Conservation (phyloP, 2,797 vertebrate genomes). For the Crenuchus spilurus region DNA sequence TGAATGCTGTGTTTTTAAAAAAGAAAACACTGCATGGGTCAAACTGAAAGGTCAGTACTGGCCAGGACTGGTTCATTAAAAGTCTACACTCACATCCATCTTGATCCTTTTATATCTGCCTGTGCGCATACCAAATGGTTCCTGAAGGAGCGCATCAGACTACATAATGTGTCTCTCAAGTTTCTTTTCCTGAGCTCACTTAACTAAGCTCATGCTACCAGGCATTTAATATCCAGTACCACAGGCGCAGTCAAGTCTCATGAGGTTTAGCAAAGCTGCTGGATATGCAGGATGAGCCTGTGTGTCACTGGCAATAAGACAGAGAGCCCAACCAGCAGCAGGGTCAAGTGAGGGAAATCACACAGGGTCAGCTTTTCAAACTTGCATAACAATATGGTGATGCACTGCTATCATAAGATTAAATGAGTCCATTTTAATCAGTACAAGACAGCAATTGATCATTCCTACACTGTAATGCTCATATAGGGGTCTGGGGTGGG, state of each 20-base stretch:
- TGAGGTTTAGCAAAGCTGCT: constrained; percentile 18
- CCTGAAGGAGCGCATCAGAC: constrained; percentile 20
- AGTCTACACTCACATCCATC: constrained; percentile 1
- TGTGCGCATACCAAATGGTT: constrained; percentile 1
- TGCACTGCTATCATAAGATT: background rate
- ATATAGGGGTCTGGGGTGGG: no score
- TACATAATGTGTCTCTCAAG: constrained; percentile 14
- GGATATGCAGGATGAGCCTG: constrained; percentile 28
- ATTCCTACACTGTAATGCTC: no score
- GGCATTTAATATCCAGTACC: constrained; percentile 41
- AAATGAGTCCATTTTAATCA: background rate
- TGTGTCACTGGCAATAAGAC: constrained; percentile 31
- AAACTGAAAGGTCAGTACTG: constrained; percentile 4
- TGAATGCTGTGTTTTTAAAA: background rate
- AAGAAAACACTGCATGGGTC: no score
- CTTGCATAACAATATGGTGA: background rate
- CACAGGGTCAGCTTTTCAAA: background rate
- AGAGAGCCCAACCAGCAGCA: constrained; percentile 15
- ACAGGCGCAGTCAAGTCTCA: background rate
- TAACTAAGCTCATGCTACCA: constrained; percentile 21
- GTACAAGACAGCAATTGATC: no score
- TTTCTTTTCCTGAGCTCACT: constrained; percentile 24
- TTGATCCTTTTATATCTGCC: constrained; percentile 5
- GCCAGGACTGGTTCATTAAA: constrained; percentile 4
- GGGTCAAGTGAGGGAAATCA: background rate